A percentile compares a stretch with the other conserved stretches of the same genome.
phyloP scores from a whole-genome alignment of 2,888 invertebrate genomes.

The Dynastes hyllus region DNA sequence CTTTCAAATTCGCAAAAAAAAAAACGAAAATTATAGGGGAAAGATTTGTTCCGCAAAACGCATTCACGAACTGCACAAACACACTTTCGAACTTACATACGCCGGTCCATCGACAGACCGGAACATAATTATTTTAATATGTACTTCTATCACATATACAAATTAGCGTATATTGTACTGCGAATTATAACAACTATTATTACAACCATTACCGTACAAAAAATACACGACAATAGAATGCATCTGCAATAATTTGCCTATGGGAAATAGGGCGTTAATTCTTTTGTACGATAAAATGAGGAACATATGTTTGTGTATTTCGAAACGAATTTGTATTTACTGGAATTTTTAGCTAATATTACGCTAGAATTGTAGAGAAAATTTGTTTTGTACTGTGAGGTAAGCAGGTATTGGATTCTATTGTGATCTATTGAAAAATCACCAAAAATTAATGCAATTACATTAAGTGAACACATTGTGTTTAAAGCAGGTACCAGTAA shows the following conservation, averaged over 20 bases:
- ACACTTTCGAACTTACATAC: background rate
- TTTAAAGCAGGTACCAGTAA: too few relatives aligned
- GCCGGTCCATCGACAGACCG: background rate
- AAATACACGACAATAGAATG: background rate
- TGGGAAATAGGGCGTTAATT: background rate
- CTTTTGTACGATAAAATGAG: background rate
- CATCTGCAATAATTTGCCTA: slow-evolving; percentile 7
- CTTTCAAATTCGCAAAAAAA: too few relatives aligned
- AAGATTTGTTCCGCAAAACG: background rate
- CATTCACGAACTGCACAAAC: background rate
- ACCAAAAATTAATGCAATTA: too few relatives aligned
- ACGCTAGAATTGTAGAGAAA: background rate
- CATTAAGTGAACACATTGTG: too few relatives aligned
- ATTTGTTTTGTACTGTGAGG: background rate
- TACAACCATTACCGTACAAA: background rate
- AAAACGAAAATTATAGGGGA: background rate
- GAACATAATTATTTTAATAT: background rate
- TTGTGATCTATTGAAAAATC: too few relatives aligned
- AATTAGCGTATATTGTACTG: background rate
- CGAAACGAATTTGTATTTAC: background rate
- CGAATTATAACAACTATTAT: slow-evolving; percentile 8
- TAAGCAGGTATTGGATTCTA: too few relatives aligned
- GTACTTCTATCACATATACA: background rate
- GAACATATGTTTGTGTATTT: background rate
- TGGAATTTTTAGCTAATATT: background rate